phyloP scores from a whole-genome alignment of 1,140 invertebrate species.

The Anastrepha ludens region DNA sequence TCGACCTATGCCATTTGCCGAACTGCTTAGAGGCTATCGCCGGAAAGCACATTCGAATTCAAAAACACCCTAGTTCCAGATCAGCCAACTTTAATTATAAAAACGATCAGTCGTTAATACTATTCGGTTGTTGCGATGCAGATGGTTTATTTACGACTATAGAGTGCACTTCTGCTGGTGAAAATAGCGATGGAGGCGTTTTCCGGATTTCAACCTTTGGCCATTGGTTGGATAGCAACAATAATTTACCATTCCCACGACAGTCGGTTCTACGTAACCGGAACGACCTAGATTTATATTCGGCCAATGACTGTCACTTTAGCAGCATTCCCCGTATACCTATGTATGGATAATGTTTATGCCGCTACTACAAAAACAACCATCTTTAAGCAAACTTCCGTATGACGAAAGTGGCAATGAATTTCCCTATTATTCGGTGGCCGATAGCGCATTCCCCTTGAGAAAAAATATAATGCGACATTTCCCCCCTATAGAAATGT shows the following conservation, averaged over 20 bases:
- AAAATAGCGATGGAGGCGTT: no score
- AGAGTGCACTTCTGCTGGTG: no score
- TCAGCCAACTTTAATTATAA: background rate
- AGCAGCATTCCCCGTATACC: no score
- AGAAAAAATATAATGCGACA: conserved; percentile 10
- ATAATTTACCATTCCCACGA: background rate
- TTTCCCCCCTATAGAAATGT: background rate
- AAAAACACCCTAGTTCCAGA: conserved; percentile 1
- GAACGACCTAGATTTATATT: no score
- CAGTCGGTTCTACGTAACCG: no score
- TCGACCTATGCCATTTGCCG: background rate
- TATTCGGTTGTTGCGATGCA: no score
- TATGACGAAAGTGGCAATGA: conserved; percentile 18
- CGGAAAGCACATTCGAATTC: background rate
- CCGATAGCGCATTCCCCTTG: conserved; percentile 15
- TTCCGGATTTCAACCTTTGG: no score
- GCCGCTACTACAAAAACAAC: background rate
- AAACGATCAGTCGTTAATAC: no score
- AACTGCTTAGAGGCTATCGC: conserved; percentile 11
- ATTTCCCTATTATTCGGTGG: background rate
- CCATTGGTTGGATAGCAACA: background rate
- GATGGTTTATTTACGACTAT: no score
- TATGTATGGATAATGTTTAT: no score
- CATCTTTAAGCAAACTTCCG: conserved; percentile 6
- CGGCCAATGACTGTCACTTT: no score